Evolutionary conservation across 2,888 invertebrate genomes (phyloP).

Genomic region (Adelphocoris suturalis): DNA sequence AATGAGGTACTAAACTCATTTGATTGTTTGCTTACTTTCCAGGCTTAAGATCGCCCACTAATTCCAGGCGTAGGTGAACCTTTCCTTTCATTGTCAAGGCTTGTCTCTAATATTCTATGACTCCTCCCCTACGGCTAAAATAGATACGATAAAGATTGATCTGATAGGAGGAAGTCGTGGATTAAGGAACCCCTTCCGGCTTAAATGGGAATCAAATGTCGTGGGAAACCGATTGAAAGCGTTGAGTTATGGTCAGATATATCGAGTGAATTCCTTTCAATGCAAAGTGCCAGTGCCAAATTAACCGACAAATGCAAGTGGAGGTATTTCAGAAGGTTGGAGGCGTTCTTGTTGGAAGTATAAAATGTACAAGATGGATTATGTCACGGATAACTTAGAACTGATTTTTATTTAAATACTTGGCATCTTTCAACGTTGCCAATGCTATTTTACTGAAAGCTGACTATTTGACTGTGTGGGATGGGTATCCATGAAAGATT

Average conservation of each 20-base stretch:
- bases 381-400: too few relatives aligned
- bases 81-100: neutral
- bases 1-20: too few relatives aligned
- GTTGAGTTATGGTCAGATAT: neutral
- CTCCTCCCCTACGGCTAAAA: neutral
- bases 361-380: too few relatives aligned
- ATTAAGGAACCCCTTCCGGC: constrained; percentile 10
- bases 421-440: too few relatives aligned
- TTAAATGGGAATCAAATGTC: constrained; percentile 25
- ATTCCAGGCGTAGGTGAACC: neutral
- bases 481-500: too few relatives aligned
- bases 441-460: too few relatives aligned
- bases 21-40: too few relatives aligned
- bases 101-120: neutral
- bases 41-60: too few relatives aligned
- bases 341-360: too few relatives aligned
- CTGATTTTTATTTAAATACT: too few relatives aligned
- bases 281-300: neutral
- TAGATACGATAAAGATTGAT: neutral
- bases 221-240: neutral
- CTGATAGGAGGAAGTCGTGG: constrained; percentile 33
- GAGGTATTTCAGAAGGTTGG: neutral
- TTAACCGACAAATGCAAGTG: neutral
- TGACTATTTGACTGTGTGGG: too few relatives aligned
- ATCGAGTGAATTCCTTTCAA: constrained; percentile 4